These are phyloP conservation scores for Caenorhabditis sinica DNA, from an alignment of 2,888 invertebrate species.

Conservation along the genomic window DNA sequence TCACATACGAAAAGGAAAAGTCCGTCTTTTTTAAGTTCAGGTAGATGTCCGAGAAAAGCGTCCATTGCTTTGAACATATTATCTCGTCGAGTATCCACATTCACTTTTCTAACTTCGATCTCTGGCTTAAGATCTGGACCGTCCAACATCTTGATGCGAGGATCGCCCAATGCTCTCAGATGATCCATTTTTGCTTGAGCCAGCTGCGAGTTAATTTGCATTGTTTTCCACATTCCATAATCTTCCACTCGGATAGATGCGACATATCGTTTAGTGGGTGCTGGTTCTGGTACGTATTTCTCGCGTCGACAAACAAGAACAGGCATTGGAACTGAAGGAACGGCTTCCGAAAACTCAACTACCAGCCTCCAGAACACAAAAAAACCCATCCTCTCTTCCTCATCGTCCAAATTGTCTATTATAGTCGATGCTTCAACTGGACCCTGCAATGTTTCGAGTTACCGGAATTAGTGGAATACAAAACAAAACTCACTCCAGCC, in stretches of 20 bases:
- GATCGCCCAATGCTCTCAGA: conserved; percentile 42
- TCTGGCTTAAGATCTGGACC: conserved; percentile 47
- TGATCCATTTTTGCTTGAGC: conserved; percentile 45
- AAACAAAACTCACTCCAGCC: conserved; percentile 41
- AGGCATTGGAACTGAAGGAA: conserved; percentile 4
- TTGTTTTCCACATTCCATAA: conserved; percentile 40
- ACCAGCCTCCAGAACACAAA: conserved; percentile 52
- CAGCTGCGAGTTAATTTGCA: conserved; percentile 31
- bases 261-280: not conserved
- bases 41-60: not conserved
- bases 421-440: conserved; percentile 18
- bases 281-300: not conserved
- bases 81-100: conserved; percentile 16
- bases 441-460: conserved; percentile 30
- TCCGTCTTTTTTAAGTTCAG: not conserved
- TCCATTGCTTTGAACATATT: conserved; percentile 22
- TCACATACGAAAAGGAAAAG: not conserved
- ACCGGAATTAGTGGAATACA: no score
- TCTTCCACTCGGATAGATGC: not conserved
- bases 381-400: not conserved
- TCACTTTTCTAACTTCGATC: conserved; percentile 38
- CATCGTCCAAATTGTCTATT: not conserved
- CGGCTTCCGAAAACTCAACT: conserved; percentile 31
- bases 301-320: not conserved
- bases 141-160: conserved; percentile 33